Percentiles rank a stretch among this genome's conserved stretches.
Evolutionary conservation across 2,888 invertebrate genomes (phyloP).

Genomic region (Scaptomyza caliginosa): DNA sequence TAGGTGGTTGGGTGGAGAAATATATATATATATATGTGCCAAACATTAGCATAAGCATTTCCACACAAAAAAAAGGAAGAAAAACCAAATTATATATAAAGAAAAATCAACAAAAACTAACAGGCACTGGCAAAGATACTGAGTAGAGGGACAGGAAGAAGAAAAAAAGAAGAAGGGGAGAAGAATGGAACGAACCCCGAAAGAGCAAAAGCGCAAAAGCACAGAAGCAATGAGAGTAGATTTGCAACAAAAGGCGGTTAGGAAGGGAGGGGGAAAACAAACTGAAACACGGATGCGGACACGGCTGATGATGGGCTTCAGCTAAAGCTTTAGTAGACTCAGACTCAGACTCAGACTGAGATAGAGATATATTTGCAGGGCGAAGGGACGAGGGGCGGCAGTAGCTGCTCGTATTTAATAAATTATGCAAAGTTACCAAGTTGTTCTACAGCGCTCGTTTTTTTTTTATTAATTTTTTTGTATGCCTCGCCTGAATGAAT

Average conservation of each 20-base stretch:
- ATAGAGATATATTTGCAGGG: too few species aligned
- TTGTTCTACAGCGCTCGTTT: conserved; percentile 26
- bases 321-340: conserved; percentile 2
- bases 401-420: conserved; percentile 59
- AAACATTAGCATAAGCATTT: conserved; percentile 64
- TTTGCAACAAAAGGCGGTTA: conserved; percentile 36
- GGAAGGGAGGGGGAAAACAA: background rate
- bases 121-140: too few species aligned
- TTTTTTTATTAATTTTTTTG: background rate
- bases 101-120: conserved; percentile 24
- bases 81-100: conserved; percentile 4
- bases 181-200: background rate
- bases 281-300: conserved; percentile 36
- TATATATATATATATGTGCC: conserved; percentile 34
- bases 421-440: conserved; percentile 69
- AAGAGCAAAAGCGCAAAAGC: conserved; percentile 52
- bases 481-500: conserved; percentile 36
- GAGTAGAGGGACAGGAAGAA: conserved; percentile 9
- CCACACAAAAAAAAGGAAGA: conserved; percentile 28
- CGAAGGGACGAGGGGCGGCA: background rate
- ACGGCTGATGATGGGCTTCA: conserved; percentile 18
- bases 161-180: background rate
- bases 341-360: background rate
- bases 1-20: conserved; percentile 3
- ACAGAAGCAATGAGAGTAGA: conserved; percentile 30